These are phyloP conservation scores for Tribolium castaneum DNA, from an alignment of 1,140 invertebrate species.

Conservation along the genomic window DNA sequence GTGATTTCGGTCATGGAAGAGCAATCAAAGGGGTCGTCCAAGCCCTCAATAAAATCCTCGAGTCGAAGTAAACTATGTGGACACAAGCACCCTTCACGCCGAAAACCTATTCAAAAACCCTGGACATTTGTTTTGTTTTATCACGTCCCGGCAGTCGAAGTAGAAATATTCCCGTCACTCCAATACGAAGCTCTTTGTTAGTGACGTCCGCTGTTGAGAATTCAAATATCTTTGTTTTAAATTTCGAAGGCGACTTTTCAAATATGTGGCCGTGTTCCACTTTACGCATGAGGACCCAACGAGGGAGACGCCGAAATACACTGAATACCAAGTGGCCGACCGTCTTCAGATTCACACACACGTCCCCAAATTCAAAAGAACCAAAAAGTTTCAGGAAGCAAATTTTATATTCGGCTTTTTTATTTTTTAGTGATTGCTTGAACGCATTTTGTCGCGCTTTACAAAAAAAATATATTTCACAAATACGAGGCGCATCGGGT, in stretches of 20 bases:
- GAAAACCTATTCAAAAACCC: constrained; percentile 55
- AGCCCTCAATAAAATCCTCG: constrained; percentile 3
- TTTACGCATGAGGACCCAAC: constrained; percentile 38
- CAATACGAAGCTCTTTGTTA: constrained; percentile 45
- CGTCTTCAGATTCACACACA: constrained; percentile 20
- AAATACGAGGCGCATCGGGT: neutral
- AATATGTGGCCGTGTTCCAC: constrained; percentile 47
- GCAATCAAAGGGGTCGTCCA: neutral
- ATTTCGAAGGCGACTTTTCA: constrained; percentile 50
- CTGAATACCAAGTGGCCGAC: constrained; percentile 46
- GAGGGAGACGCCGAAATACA: constrained; percentile 22
- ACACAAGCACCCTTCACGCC: constrained; percentile 48
- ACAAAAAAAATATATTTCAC: neutral
- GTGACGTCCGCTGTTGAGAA: constrained; percentile 46
- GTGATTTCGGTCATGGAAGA: neutral
- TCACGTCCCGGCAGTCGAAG: constrained; percentile 57
- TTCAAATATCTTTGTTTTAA: constrained; percentile 54
- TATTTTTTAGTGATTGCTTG: too few relatives aligned
- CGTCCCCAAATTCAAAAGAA: neutral
- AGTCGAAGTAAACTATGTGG: constrained; percentile 31
- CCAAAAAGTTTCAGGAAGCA: neutral
- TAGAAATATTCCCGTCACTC: constrained; percentile 49
- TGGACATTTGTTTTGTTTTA: constrained; percentile 59
- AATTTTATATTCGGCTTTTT: constrained; percentile 12
- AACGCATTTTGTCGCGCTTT: too few relatives aligned